Evolutionary conservation across 2,113 vertebrate species (phyloP).

Genomic region (Diadophis punctatus): DNA sequence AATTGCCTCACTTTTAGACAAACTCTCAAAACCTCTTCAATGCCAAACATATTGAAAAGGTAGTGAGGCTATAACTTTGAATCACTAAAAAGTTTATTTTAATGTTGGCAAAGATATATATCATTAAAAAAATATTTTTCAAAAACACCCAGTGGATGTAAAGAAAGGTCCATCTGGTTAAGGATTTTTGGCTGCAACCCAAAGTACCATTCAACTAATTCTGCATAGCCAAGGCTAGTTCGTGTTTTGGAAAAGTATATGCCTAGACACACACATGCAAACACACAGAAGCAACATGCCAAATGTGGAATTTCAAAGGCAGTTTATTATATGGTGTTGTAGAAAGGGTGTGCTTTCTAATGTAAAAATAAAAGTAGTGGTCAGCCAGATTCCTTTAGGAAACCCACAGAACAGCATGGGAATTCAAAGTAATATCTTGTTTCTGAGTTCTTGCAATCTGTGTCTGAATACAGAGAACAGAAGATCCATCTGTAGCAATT

Average conservation of each 20-base stretch:
- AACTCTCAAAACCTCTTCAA: not conserved
- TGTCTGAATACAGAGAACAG: not conserved
- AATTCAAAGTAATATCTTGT: not conserved
- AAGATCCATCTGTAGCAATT: not conserved
- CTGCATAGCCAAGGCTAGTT: not conserved
- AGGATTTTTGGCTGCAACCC: not conserved
- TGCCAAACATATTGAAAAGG: not conserved
- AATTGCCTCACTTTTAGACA: not conserved
- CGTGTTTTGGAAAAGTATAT: not conserved
- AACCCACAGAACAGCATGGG: not conserved
- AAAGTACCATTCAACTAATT: not conserved
- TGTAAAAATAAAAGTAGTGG: not conserved
- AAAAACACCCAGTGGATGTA: not conserved
- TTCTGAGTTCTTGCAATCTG: not conserved
- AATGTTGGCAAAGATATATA: not conserved
- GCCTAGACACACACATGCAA: not conserved
- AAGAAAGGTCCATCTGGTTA: not conserved
- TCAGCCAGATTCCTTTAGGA: not conserved
- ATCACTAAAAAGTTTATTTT: not conserved
- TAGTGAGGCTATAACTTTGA: not conserved
- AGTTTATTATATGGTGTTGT: not conserved
- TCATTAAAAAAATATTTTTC: not conserved
- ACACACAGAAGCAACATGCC: not conserved
- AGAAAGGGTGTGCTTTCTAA: not conserved
- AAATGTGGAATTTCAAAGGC: not conserved